Conservation (phyloP, 2,113 vertebrate genomes). For the Helogale parvula region DNA sequence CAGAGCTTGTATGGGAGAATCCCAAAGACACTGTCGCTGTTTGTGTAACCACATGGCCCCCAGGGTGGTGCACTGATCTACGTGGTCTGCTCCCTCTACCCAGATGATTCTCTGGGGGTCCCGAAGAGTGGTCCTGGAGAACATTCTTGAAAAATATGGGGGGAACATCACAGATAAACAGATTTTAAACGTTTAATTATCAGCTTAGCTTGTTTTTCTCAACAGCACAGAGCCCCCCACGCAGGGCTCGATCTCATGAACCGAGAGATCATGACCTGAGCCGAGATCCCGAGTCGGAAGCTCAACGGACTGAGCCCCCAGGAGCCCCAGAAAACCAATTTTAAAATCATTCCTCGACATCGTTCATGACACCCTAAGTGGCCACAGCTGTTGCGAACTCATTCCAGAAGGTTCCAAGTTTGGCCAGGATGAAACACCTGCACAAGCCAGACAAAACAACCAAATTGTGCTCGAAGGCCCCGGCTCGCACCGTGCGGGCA, state of each 20-base stretch:
- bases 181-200: not conserved
- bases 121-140: not conserved
- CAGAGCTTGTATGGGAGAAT: too few relatives aligned
- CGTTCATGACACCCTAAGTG: not conserved
- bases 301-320: too few relatives aligned
- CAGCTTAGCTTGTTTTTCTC: not conserved
- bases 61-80: too few relatives aligned
- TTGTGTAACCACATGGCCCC: not conserved
- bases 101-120: not conserved
- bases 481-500: accelerated
- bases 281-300: too few relatives aligned
- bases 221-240: not conserved
- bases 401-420: not conserved
- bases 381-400: not conserved
- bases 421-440: not conserved
- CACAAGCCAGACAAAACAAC: accelerated
- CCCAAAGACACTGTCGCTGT: not conserved
- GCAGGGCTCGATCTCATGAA: too few relatives aligned
- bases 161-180: not conserved
- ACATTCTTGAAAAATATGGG: not conserved
- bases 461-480: not conserved
- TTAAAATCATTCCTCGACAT: not conserved
- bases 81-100: not conserved
- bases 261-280: too few relatives aligned
- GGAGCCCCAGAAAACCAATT: not conserved